These are phyloP conservation scores for Diloba caeruleocephala DNA, from an alignment of 2,888 invertebrate species.

Conservation along the genomic window DNA sequence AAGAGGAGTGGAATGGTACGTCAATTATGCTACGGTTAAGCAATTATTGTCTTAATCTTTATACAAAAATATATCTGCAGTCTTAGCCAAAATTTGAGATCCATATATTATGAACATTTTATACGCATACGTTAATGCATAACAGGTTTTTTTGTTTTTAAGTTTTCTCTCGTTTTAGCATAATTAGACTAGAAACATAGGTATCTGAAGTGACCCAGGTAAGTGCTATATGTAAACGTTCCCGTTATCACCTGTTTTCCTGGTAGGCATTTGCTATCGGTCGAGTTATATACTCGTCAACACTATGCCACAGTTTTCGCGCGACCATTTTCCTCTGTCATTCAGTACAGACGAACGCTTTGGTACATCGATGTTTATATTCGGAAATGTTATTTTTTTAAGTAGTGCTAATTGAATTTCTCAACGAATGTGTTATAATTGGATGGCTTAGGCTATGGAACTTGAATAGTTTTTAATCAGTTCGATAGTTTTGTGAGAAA, in stretches of 20 bases:
- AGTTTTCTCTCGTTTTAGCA: not conserved
- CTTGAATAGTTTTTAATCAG: slow-evolving; percentile 10
- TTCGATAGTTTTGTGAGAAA: slow-evolving; percentile 40
- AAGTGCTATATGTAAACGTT: slow-evolving; percentile 60
- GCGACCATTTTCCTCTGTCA: slow-evolving; percentile 82
- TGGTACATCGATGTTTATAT: slow-evolving; percentile 55
- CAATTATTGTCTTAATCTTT: slow-evolving; percentile 22
- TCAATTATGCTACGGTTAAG: slow-evolving; percentile 23
- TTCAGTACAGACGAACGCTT: slow-evolving; percentile 78
- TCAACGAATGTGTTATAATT: slow-evolving; percentile 20
- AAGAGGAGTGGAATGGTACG: slow-evolving; percentile 21
- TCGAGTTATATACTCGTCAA: slow-evolving; percentile 58
- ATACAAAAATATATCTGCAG: slow-evolving; percentile 18
- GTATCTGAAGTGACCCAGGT: slow-evolving; percentile 28
- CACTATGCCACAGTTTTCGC: slow-evolving; percentile 65
- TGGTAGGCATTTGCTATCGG: slow-evolving; percentile 75
- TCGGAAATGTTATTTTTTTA: slow-evolving; percentile 50
- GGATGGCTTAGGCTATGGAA: slow-evolving; percentile 21
- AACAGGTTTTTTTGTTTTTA: slow-evolving; percentile 4
- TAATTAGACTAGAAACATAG: slow-evolving; percentile 19
- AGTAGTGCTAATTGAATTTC: slow-evolving; percentile 22
- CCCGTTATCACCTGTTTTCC: slow-evolving; percentile 82
- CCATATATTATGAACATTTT: not conserved
- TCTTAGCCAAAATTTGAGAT: slow-evolving; percentile 28
- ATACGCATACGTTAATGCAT: not conserved